These are phyloP conservation scores for Eueremaeus valkanovi DNA, from an alignment of 2,888 invertebrate genomes.

Conservation along the genomic window DNA sequence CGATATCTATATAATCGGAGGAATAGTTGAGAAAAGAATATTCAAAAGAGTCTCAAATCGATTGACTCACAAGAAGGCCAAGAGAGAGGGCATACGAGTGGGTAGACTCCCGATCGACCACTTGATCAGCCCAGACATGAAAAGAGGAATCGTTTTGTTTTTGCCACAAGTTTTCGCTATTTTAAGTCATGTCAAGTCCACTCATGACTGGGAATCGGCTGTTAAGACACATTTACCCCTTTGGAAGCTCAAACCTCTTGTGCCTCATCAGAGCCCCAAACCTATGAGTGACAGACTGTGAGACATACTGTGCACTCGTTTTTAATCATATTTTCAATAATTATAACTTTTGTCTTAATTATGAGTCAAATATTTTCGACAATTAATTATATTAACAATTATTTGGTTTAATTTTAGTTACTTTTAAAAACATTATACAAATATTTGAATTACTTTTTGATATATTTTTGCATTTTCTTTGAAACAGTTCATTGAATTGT, in stretches of 20 bases:
- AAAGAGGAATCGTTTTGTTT: not conserved
- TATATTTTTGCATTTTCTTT: too few species aligned
- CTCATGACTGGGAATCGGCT: not conserved
- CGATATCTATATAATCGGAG: constrained; percentile 20
- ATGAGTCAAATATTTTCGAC: too few species aligned
- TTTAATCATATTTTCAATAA: too few species aligned
- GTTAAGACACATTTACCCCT: not conserved
- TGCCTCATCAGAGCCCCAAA: not conserved
- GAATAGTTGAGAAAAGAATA: not conserved
- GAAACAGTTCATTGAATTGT: too few species aligned
- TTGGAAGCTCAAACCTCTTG: not conserved
- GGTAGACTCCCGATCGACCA: constrained; percentile 4
- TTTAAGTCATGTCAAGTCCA: not conserved
- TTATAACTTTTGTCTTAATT: too few species aligned
- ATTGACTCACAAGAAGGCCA: not conserved
- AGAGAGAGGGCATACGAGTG: not conserved
- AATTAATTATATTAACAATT: too few species aligned
- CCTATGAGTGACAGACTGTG: too few species aligned
- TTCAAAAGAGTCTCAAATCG: constrained; percentile 4
- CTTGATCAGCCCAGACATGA: not conserved
- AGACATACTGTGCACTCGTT: too few species aligned
- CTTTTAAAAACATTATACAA: too few species aligned
- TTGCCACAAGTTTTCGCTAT: constrained; percentile 19
- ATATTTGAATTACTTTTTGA: too few species aligned
- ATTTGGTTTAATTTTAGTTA: too few species aligned